Base-by-base conservation (phyloP, 2,113 vertebrate genomes). In the Prunella himalayana region DNA sequence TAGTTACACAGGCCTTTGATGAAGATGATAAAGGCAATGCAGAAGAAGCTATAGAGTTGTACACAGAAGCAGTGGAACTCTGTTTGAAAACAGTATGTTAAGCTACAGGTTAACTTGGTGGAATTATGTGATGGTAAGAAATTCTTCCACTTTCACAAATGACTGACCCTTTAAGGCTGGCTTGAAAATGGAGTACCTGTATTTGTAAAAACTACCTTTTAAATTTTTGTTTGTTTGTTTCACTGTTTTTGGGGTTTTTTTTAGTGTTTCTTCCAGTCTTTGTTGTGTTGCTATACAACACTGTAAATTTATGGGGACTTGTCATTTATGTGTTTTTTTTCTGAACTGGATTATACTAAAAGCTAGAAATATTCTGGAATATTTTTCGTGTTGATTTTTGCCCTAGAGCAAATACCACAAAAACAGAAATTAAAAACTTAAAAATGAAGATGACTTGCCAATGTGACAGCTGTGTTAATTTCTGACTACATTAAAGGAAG, bases 1-100 rank as follows among this genome's bases (percentile, higher is more conserved):
- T 99, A 68, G 99, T 99, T 82, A 99, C 99, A 0, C 99, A 99
- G 97, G 99, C 99, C 50, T 99, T 99, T 92, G 98, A 99, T 57
- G 99, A 99, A 96, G 99, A 99, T 71, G 99, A 99, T 80, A 99
- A 99, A 96, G 99, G 98, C 78, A 99, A 99, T 35, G 93, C 95
- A 15, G 99, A 99, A 35, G 99, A 99, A 96, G 99, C 99, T 19
- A 93, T 99, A 51, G 99, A 99, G 76, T 94, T 99, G 71, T 99
- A 99, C 97, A 99, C 99, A 14, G 99, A 99, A 98, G 99, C 99
- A 0, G 99, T 99, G 97, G 99, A 99, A 87, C 98, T 99, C 92
- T 99, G 99, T 98, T 98, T 99, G 83, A 98, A 98, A 97, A 99
- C 99, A 39, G 99, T 99, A 98, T 92, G 98, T 98, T 95, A 97